A percentile compares a stretch with the other conserved stretches of the same genome.
These are phyloP conservation scores for Sterna hirundo DNA, from an alignment of 2,113 vertebrate species.

Conservation along the genomic window DNA sequence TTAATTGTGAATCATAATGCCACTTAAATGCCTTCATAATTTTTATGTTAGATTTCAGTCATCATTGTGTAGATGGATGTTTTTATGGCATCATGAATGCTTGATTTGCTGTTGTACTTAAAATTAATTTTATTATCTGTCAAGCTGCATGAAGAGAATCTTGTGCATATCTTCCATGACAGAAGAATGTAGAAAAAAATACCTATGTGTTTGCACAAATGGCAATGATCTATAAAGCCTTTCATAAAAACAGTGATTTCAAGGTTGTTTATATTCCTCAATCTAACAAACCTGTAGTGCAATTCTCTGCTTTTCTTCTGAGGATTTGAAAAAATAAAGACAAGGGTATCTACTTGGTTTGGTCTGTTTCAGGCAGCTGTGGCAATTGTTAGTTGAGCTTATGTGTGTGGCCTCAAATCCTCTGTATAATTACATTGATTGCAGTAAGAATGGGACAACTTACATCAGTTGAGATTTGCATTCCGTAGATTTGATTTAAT, in stretches of 20 bases:
- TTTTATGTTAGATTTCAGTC: constrained; percentile 34
- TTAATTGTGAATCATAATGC: constrained; percentile 23
- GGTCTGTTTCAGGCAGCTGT: neutral
- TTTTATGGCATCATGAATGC: constrained; percentile 40
- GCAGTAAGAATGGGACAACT: neutral
- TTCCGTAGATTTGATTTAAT: neutral
- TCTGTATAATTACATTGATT: neutral
- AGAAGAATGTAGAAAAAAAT: neutral
- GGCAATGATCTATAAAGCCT: neutral
- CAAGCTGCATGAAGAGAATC: neutral
- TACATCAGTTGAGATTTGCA: neutral
- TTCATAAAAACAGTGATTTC: neutral
- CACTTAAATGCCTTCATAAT: constrained; percentile 11
- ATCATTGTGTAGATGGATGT: neutral
- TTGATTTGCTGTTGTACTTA: constrained; percentile 28
- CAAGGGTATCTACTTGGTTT: neutral
- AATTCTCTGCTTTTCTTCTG: neutral
- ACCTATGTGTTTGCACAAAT: neutral
- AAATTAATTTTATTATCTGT: constrained; percentile 6
- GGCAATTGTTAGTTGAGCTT: neutral
- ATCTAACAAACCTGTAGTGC: neutral
- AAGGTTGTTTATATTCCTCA: neutral
- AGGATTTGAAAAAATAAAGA: neutral
- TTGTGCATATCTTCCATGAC: neutral
- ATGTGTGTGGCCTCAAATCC: neutral